These are phyloP conservation scores for Hyposmocoma kahamanoa DNA, from an alignment of 1,140 invertebrate genomes.

Conservation along the genomic window DNA sequence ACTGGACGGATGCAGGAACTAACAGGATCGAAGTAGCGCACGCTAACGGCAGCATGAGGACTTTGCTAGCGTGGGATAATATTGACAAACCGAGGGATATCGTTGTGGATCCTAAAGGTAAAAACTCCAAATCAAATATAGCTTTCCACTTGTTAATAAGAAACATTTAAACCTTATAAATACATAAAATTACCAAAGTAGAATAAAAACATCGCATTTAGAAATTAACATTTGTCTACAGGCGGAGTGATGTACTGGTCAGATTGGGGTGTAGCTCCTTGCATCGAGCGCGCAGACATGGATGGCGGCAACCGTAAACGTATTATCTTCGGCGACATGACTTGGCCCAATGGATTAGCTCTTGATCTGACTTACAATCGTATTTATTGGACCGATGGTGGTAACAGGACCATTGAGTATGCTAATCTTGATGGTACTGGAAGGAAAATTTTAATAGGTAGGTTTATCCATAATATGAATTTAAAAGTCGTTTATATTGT, in stretches of 20 bases:
- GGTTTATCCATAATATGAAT: constrained; percentile 25
- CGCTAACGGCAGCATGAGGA: constrained; percentile 83
- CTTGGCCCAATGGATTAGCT: constrained; percentile 87
- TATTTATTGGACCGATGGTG: constrained; percentile 89
- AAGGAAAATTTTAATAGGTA: constrained; percentile 80
- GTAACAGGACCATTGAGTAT: constrained; percentile 86
- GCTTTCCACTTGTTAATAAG: no score
- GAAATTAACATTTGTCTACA: constrained; percentile 31
- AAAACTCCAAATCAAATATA: no score
- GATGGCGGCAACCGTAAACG: constrained; percentile 83
- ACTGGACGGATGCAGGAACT: constrained; percentile 90
- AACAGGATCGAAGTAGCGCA: constrained; percentile 89
- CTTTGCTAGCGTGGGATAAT: constrained; percentile 85
- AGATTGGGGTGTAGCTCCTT: constrained; percentile 87
- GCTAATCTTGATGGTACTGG: constrained; percentile 86
- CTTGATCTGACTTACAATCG: constrained; percentile 82
- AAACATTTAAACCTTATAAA: no score
- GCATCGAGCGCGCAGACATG: constrained; percentile 91
- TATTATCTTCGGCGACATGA: constrained; percentile 82
- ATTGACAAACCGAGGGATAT: constrained; percentile 90
- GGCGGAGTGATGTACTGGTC: constrained; percentile 90
- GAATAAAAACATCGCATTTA: no score
- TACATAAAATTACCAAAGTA: no score
- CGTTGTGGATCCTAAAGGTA: constrained; percentile 85
- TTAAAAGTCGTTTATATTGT: not conserved